Evolutionary conservation across 2,113 vertebrate genomes (phyloP), one percentile per base, ranked within the genome.

Genomic region (Sapayoa aenigma): DNA sequence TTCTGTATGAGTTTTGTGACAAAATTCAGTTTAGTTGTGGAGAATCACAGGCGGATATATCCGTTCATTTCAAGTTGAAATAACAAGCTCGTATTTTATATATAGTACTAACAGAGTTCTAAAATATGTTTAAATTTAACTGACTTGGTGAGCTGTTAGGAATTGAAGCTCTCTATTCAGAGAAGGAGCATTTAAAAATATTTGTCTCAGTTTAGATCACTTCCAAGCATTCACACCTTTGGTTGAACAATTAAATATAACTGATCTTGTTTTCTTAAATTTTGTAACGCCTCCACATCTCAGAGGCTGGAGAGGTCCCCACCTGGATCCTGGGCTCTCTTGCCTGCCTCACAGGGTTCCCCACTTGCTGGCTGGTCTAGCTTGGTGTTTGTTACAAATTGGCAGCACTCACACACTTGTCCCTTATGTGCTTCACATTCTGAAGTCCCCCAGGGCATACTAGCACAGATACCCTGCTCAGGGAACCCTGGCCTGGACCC

Each of bases 361-460:
- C 5, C 12, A 11, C 28, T 62, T 74, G 55, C 49, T 9, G 3
- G 10, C 15, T 91, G 59, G 31, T 60, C 19, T 41, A 39, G 35
- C 6, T 73, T 25, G 22, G 9, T 20, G 21, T 21, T 75, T 1
- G 6, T 30, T n/a, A 49, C 60, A 49, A n/a, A 44, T 52, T 25
- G 0, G 0, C 69, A 50, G 35, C 42, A 39, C 3, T 62, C 2
- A 4, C 20, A 31, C 47, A 18, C 13, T 50, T 1, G 3, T 81
- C 47, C 62, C 35, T 62, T 13, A 13, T 6, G 22, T 21, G 11
- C 16, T 44, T 39, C 24, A 16, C 18, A 9, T 55, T 72, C 53
- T 35, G 11, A 44, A 39, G 20, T 50, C 1, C 5, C 11, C 8
- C 16, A 0, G 0, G 25, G 7, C 0, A 2, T 33, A 55, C 21